Base-by-base conservation (phyloP, 2,888 invertebrate species). In the Drosophila dives region DNA sequence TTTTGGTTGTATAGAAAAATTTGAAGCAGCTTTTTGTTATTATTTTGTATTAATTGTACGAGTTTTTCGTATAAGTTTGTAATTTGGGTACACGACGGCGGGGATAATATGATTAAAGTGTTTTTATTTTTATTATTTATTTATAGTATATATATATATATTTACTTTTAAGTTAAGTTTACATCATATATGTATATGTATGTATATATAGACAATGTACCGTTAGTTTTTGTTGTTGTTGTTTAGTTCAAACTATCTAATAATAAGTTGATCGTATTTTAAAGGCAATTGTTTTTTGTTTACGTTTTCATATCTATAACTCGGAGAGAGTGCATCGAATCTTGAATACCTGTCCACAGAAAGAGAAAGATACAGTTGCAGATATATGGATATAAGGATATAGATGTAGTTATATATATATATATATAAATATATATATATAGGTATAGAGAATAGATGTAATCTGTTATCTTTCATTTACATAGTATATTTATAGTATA, bases 61-160 rank as follows among this genome's bases (percentile, higher is more conserved):
- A 72, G 54, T 78, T 74, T 72, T 75, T 68, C 48, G 49, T 50
- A 72, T 76, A 59, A 65, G 54, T 78, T 80, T 75, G 66, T 86
- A 81, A 68, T 77, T 83, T 87, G 90, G 91, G 91, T 91, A 91
- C 83, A 90, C 89, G 91, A 90, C 91, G 91, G 91, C 91, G 91
- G 91, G 91, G 91, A 89, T 91, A 90, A 90, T 85, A 90, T 91
- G 91, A 91, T 90, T 91, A 89, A 89, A 89, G 87, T 84, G 78
- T 78, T 76, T 75, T 78, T 66, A n/a, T 72, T 71, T 70, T 45
- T 60, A 29, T 11, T 54, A 15, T 70, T 77, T 51, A 32, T 32
- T 62, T 60, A 61, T 53, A 38, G 38, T 61, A 17, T 36, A 36
- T 15, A 42, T 34, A 20, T 26, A 67, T 42, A 40, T 68, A 8